Evolutionary conservation across 2,113 vertebrate species (phyloP).

Genomic region (Drymodes brunneopygia): DNA sequence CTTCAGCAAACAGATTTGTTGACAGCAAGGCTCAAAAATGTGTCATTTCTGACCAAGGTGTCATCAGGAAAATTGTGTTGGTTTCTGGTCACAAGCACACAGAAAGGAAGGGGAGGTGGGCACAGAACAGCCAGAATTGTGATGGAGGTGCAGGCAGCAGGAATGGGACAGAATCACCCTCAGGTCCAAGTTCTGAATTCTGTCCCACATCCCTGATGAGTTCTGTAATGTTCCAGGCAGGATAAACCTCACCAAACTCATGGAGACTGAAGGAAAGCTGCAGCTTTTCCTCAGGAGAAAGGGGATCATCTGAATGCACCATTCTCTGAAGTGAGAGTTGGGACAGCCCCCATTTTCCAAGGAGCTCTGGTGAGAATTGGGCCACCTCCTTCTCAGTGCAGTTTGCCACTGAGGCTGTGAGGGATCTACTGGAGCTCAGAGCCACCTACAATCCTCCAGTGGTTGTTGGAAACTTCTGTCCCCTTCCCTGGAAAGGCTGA

Average conservation of each 20-base stretch:
- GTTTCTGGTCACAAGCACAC: not conserved
- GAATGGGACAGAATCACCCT: not conserved
- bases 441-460: not conserved
- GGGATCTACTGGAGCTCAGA: not conserved
- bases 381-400: not conserved
- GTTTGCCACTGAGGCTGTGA: rapidly evolving
- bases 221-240: not conserved
- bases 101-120: not conserved
- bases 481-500: not conserved
- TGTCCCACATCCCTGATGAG: not conserved
- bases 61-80: not conserved
- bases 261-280: not conserved
- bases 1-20: not conserved
- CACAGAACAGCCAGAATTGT: not conserved
- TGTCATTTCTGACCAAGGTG: conserved; percentile 4
- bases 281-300: not conserved
- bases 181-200: not conserved
- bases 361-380: not conserved
- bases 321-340: not conserved
- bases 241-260: not conserved
- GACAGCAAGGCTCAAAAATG: not conserved
- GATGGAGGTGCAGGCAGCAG: not conserved
- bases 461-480: not conserved
- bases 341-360: not conserved
- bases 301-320: not conserved